Percentiles rank a stretch among this genome's conserved stretches.
These are phyloP conservation scores for Triplophysa siluroides DNA, from an alignment of 2,113 vertebrate species.

Conservation along the genomic window DNA sequence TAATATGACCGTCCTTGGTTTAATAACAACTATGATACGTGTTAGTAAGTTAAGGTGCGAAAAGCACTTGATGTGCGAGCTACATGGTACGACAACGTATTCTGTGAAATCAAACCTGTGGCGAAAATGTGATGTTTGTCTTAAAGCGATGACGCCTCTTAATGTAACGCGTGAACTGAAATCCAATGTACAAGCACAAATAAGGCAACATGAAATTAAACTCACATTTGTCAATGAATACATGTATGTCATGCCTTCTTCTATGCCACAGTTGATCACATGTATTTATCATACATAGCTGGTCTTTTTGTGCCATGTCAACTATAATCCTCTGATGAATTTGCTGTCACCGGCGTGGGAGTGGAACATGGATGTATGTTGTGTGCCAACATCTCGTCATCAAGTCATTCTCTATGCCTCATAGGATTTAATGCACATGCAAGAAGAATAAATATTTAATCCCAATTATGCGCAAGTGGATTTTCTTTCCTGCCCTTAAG, in stretches of 20 bases:
- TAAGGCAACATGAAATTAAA: slow-evolving; percentile 34
- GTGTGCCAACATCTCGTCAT: slow-evolving; percentile 47
- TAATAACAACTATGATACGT: slow-evolving; percentile 42
- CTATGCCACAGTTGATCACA: slow-evolving; percentile 1
- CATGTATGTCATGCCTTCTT: not conserved
- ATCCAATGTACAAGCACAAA: slow-evolving; percentile 1
- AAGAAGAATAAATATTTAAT: slow-evolving; percentile 50
- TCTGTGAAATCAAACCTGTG: slow-evolving; percentile 49
- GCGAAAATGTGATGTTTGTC: slow-evolving; percentile 39
- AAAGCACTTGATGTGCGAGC: slow-evolving; percentile 41
- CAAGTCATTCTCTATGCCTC: slow-evolving; percentile 38
- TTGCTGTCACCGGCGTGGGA: not conserved
- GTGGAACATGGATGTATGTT: slow-evolving; percentile 33
- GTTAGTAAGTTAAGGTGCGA: slow-evolving; percentile 42
- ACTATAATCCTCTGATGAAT: slow-evolving; percentile 23
- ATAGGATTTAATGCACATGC: slow-evolving; percentile 42
- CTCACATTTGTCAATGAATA: slow-evolving; percentile 18
- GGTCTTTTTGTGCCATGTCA: slow-evolving; percentile 33
- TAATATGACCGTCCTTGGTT: slow-evolving; percentile 46
- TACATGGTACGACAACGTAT: slow-evolving; percentile 40
- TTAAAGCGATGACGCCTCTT: slow-evolving; percentile 5
- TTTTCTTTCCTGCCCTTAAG: slow-evolving; percentile 17
- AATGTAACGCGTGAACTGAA: slow-evolving; percentile 22
- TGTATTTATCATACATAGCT: slow-evolving; percentile 28
- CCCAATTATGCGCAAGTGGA: slow-evolving; percentile 37